phyloP scores from a whole-genome alignment of 2,797 vertebrate genomes.

The Margarornis squamiger region DNA sequence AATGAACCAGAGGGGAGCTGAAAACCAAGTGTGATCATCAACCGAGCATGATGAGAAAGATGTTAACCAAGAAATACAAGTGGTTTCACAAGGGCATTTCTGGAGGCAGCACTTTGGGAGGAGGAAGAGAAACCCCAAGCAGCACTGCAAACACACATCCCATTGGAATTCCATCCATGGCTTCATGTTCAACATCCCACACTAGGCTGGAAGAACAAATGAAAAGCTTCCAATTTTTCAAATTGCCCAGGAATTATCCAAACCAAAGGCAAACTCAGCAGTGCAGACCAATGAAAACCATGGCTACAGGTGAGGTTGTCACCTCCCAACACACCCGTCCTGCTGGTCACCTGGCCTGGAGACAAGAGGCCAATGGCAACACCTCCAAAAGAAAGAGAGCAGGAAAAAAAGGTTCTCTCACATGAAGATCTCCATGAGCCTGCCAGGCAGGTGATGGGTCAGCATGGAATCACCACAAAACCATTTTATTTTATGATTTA shows the following conservation, averaged over 20 bases:
- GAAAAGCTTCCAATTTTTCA: neutral
- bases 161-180: neutral
- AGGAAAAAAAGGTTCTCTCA: neutral
- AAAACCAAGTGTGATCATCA: neutral
- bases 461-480: neutral
- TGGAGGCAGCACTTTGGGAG: neutral
- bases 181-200: neutral
- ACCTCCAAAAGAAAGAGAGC: accelerated
- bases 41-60: neutral
- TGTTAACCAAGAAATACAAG: neutral
- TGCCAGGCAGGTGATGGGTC: neutral
- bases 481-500: neutral
- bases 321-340: no score
- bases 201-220: neutral
- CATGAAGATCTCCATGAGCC: neutral
- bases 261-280: neutral
- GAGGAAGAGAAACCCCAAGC: neutral
- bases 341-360: no score
- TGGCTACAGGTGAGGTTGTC: no score
- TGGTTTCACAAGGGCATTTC: neutral
- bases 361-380: neutral
- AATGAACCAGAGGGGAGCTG: neutral
- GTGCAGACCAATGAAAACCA: neutral
- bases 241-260: neutral
- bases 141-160: neutral